A percentile compares a stretch with the other conserved stretches of the same genome.
Conservation (phyloP, 2,797 vertebrate species). For the Austrolebias charrua region DNA sequence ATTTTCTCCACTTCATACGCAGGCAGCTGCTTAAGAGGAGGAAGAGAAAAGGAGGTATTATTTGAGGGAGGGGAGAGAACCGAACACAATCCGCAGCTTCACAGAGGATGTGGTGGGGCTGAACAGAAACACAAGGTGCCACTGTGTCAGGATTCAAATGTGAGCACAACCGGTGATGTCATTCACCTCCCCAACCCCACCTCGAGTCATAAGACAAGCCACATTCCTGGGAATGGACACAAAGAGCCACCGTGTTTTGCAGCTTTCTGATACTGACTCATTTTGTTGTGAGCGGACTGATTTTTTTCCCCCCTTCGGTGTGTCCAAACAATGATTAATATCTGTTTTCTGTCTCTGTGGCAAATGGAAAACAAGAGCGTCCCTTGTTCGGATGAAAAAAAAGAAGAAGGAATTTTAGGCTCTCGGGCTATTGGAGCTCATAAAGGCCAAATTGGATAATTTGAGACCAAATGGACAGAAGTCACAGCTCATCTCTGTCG, state of each 20-base stretch:
- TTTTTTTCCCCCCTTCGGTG: constrained; percentile 72
- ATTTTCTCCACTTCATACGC: constrained; percentile 88
- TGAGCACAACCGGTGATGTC: constrained; percentile 91
- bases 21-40: constrained; percentile 72
- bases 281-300: constrained; percentile 87
- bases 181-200: constrained; percentile 85
- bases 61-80: constrained; percentile 82
- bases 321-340: constrained; percentile 98
- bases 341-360: constrained; percentile 89
- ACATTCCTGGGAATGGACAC: constrained; percentile 91
- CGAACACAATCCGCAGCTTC: constrained; percentile 86
- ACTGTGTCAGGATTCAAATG: constrained; percentile 92
- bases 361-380: constrained; percentile 89
- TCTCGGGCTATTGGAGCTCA: constrained; percentile 86
- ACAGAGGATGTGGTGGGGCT: constrained; percentile 69
- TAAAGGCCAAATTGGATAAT: constrained; percentile 92
- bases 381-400: constrained; percentile 86
- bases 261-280: constrained; percentile 87
- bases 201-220: constrained; percentile 91
- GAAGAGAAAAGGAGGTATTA: constrained; percentile 88
- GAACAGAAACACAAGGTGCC: constrained; percentile 93
- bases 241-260: constrained; percentile 88
- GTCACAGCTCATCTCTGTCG: constrained; percentile 80
- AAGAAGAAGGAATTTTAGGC: constrained; percentile 70
- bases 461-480: constrained; percentile 84